phyloP scores from a whole-genome alignment of 2,113 vertebrate species.

The Excalfactoria chinensis region DNA sequence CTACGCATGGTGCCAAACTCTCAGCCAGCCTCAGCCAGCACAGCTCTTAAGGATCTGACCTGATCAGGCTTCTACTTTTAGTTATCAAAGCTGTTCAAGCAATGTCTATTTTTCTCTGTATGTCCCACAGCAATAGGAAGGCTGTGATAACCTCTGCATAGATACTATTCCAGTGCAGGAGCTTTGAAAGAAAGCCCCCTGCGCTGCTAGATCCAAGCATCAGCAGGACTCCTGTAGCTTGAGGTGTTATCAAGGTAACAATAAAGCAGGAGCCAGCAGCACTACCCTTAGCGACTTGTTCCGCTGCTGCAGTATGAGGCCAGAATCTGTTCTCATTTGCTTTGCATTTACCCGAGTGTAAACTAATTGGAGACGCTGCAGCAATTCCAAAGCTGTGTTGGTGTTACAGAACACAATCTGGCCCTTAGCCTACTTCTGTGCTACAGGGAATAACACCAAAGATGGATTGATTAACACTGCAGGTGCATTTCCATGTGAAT shows the following conservation, averaged over 20 bases:
- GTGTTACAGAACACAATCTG: slow-evolving; percentile 18
- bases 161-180: background rate
- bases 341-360: background rate
- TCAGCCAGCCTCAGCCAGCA: background rate
- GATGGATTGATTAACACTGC: slow-evolving; percentile 57
- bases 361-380: background rate
- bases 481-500: slow-evolving; percentile 45
- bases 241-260: slow-evolving; percentile 32
- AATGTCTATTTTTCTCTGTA: background rate
- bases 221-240: background rate
- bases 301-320: background rate
- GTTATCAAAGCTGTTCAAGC: background rate
- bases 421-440: slow-evolving; percentile 4
- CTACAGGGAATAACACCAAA: background rate
- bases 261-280: slow-evolving; percentile 31
- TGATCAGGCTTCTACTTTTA: background rate
- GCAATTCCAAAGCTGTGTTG: background rate
- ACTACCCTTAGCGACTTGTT: background rate
- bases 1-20: background rate
- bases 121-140: background rate
- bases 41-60: background rate
- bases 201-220: background rate
- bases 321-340: slow-evolving; percentile 23
- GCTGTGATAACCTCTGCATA: background rate
- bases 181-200: slow-evolving; percentile 12